Evolutionary conservation across 2,888 invertebrate species (phyloP).

Genomic region (Listrodromus nycthemerus): DNA sequence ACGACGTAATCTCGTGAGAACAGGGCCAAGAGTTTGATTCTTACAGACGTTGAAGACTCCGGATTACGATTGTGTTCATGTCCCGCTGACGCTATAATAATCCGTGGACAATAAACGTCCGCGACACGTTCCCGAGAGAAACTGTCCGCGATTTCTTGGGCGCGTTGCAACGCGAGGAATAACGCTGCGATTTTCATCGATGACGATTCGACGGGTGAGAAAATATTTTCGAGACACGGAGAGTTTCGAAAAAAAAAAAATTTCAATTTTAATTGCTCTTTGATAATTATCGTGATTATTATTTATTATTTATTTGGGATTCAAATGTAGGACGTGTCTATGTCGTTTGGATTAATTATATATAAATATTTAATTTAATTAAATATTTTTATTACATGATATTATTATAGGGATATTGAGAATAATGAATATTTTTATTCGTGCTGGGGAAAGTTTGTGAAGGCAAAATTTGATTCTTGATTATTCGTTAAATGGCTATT

Average conservation of each 20-base stretch:
- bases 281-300: too few species aligned
- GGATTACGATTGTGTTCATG: neutral
- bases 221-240: neutral
- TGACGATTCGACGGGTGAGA: neutral
- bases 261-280: too few species aligned
- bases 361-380: too few species aligned
- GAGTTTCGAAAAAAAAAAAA: neutral
- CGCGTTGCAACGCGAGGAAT: slow-evolving; percentile 13
- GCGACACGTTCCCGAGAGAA: slow-evolving; percentile 19
- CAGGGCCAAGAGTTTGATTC: slow-evolving; percentile 36
- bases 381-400: too few species aligned
- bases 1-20: slow-evolving; percentile 54
- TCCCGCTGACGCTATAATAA: slow-evolving; percentile 21
- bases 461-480: neutral
- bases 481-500: neutral
- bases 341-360: too few species aligned
- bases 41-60: neutral
- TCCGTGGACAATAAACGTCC: slow-evolving; percentile 27
- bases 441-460: neutral
- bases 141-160: neutral
- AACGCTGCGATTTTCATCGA: neutral
- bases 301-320: too few species aligned
- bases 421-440: neutral
- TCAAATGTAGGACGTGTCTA: too few species aligned
- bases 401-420: too few species aligned